Conservation (phyloP, 2,888 invertebrate genomes). For the Napeogenes inachia region DNA sequence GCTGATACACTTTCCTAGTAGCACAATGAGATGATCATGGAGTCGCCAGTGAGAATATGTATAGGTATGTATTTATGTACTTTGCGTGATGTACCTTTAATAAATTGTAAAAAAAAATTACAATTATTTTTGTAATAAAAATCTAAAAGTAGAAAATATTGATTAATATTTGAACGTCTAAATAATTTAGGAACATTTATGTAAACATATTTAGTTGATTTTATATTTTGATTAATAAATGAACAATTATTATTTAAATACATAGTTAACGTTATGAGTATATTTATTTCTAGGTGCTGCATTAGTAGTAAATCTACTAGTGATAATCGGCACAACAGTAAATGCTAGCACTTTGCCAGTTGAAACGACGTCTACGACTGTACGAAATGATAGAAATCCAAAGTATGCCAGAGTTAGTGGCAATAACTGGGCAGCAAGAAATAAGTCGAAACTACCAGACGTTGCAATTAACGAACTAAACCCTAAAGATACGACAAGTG, state of each 20-base stretch:
- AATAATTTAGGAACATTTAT: not conserved
- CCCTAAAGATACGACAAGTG: slow-evolving; percentile 60
- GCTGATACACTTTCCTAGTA: slow-evolving; percentile 34
- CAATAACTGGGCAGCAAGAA: slow-evolving; percentile 44
- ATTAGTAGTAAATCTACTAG: slow-evolving; percentile 68
- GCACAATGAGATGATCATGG: slow-evolving; percentile 68
- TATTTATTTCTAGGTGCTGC: slow-evolving; percentile 62
- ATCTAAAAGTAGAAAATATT: not conserved
- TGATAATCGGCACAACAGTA: slow-evolving; percentile 58
- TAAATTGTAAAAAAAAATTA: too few species aligned
- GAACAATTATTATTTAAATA: not conserved
- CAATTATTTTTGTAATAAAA: not conserved
- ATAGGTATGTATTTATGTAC: slow-evolving; percentile 46
- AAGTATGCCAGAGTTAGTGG: slow-evolving; percentile 43
- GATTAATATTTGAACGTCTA: not conserved
- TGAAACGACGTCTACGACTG: slow-evolving; percentile 50
- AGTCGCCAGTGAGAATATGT: slow-evolving; percentile 77
- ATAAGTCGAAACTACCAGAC: slow-evolving; percentile 51
- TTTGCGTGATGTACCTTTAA: too few species aligned
- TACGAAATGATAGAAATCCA: slow-evolving; percentile 48
- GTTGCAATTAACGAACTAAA: slow-evolving; percentile 63
- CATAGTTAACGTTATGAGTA: not conserved
- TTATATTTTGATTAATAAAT: slow-evolving; percentile 7
- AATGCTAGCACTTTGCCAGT: slow-evolving; percentile 54
- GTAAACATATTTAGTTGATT: not conserved